Evolutionary conservation across 2,113 vertebrate species (phyloP), one percentile per base, ranked within the genome.

Genomic region (Mixornis gularis): DNA sequence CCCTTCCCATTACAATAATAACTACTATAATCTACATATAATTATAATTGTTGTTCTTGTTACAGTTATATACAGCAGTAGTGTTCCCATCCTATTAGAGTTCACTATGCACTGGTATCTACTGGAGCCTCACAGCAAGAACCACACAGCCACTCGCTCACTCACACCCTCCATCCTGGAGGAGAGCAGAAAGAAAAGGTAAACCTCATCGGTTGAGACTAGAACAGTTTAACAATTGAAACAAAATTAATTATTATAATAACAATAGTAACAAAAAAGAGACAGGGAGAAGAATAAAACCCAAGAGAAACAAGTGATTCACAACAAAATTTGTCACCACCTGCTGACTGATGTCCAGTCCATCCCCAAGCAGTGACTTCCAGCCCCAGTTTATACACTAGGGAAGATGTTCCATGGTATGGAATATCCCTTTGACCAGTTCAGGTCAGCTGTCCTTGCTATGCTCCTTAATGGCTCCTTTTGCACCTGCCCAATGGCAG

Each of bases 101-200:
- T 17, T 17, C 29, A 20, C 19, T 17, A 5, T 40, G 52, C n/a
- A 44, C 19, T 44, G 52, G 18, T 38, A 52, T 6, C 44, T 38
- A 12, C 60, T 21, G 38, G 7, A 73, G 13, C 24, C n/a, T 66
- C 24, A 40, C 17, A 59, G 15, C 27, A 58, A 65, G 19, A 7
- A 44, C 8, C 24, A 65, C 0, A 0, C 19, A 62, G 34, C 34
- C 36, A n/a, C 44, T 44, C 4, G 0, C 13, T 32, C 48, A 48
- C 41, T 24, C 64, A 53, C 34, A 30, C 3, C 6, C 18, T 15
- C 36, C 15, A 38, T 38, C 10, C 51, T 51, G 18, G 32, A 27
- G 10, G 32, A 32, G 32, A 51, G 44, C 16, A 58, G 27, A 80
- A 80, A 32, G 43, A 43, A 64, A 72, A 80, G 36, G 10, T 38